These are phyloP conservation scores for Napeogenes inachia DNA, from an alignment of 2,888 invertebrate genomes.

Conservation along the genomic window DNA sequence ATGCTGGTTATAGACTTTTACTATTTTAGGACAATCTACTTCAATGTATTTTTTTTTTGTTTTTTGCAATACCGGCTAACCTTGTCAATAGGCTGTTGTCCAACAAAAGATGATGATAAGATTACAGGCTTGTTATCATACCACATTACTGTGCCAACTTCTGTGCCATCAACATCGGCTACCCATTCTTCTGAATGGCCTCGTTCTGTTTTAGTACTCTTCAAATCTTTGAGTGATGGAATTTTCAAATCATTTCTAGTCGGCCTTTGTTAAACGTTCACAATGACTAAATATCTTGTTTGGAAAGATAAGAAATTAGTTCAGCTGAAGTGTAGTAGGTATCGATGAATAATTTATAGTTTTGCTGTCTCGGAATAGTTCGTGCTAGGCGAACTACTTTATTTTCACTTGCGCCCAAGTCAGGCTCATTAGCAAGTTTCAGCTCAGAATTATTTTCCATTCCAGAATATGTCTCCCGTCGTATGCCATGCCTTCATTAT, in stretches of 20 bases:
- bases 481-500: constrained; percentile 25
- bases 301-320: constrained; percentile 26
- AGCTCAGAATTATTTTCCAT: constrained; percentile 14
- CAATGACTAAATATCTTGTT: constrained; percentile 24
- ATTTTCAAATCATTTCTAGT: constrained; percentile 26
- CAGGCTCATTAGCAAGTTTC: constrained; percentile 35
- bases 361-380: constrained; percentile 35
- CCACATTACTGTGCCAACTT: no score
- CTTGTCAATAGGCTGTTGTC: no score
- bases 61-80: no score
- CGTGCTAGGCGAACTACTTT: constrained; percentile 25
- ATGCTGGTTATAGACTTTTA: no score
- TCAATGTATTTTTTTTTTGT: no score
- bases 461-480: constrained; percentile 27
- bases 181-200: constrained; percentile 30
- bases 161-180: constrained; percentile 1
- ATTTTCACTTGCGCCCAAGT: constrained; percentile 35
- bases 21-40: no score
- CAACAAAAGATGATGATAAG: no score
- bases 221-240: constrained; percentile 24
- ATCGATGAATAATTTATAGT: constrained; percentile 36
- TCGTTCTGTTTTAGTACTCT: constrained; percentile 13
- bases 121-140: no score
- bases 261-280: constrained; percentile 26
- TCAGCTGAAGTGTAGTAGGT: constrained; percentile 33